Conservation (phyloP, 2,888 invertebrate genomes). For the Scelioninae gen. 1 region DNA sequence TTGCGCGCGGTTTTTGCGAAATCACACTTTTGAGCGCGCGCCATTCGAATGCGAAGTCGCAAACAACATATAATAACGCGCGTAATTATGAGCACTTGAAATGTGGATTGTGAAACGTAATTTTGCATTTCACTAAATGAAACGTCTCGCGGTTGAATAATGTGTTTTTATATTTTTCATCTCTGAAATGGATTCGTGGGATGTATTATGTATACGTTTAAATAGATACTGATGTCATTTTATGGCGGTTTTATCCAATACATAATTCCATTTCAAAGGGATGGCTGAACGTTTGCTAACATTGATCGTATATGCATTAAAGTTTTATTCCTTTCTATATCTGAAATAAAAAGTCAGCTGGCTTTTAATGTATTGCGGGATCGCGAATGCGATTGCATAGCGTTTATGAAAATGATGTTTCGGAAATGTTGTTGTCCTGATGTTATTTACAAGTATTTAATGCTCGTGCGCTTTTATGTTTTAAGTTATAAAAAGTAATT, state of each 20-base stretch:
- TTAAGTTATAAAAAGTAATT: slow-evolving; percentile 47
- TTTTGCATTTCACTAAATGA: slow-evolving; percentile 51
- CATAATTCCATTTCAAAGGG: slow-evolving; percentile 42
- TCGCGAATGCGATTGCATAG: not conserved
- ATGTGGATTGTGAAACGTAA: slow-evolving; percentile 49
- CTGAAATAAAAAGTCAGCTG: slow-evolving; percentile 38
- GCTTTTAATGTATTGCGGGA: slow-evolving; percentile 37
- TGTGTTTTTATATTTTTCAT: slow-evolving; percentile 56
- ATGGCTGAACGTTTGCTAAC: slow-evolving; percentile 30
- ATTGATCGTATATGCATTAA: slow-evolving; percentile 53
- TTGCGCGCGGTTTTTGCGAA: slow-evolving; percentile 40
- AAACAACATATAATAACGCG: slow-evolving; percentile 24
- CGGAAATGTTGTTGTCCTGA: slow-evolving; percentile 3
- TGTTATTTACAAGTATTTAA: slow-evolving; percentile 44
- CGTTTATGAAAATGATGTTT: slow-evolving; percentile 57
- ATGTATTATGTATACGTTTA: slow-evolving; percentile 41
- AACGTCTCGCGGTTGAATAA: slow-evolving; percentile 51
- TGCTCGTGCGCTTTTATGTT: slow-evolving; percentile 25
- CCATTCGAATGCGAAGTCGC: slow-evolving; percentile 15
- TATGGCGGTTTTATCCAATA: slow-evolving; percentile 42
- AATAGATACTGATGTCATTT: slow-evolving; percentile 46
- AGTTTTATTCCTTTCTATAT: slow-evolving; percentile 42
- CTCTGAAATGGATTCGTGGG: slow-evolving; percentile 45
- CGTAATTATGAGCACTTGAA: slow-evolving; percentile 50
- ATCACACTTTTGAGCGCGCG: not conserved